Evolutionary conservation across 2,113 vertebrate genomes (phyloP), one percentile per base, ranked within the genome.

Genomic region (Tretioscincus oriximinensis): DNA sequence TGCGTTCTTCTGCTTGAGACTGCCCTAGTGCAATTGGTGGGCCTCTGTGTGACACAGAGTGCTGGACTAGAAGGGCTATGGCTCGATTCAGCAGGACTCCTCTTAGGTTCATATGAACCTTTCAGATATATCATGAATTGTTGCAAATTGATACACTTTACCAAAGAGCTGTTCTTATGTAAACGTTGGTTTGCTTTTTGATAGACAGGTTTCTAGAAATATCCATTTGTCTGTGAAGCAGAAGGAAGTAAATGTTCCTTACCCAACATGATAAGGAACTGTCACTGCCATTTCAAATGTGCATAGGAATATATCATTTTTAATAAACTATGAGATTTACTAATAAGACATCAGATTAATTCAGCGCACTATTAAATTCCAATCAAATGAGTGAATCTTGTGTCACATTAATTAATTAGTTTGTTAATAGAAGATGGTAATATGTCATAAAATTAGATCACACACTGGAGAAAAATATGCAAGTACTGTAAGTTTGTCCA

Each of bases 381-480:
- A 83, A 79, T 68, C 61, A 90, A 87, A 85, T 88, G 86, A 89
- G 82, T 77, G 67, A 86, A 67, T 84, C 69, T 69, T 74, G 80
- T 73, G 16, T 49, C 77, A 78, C 65, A 89, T 89, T 89, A 93
- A 86, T 84, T 54, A 82, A 64, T 85, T 82, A 47, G 61, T 87
- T 77, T 71, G 84, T 87, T 90, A 90, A 58, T 71, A 58, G 88
- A 78, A 89, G 90, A 85, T 87, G 24, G 72, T 88, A 88, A 87
- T 65, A 89, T 87, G 74, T 89, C 45, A 87, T 74, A 21, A 89
- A 92, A 92, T 77, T 61, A 88, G 72, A 88, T 90, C 80, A 18
- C 41, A 69, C 85, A 51, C 85, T 87, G 92, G 92, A 82, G 7
- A 84, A 51, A 84, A 93, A 88, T 89, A 89, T 92, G 75, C 41